A percentile compares a stretch with the other conserved stretches of the same genome.
These are phyloP conservation scores for Dryobota labecula DNA, from an alignment of 2,888 invertebrate species.

Conservation along the genomic window DNA sequence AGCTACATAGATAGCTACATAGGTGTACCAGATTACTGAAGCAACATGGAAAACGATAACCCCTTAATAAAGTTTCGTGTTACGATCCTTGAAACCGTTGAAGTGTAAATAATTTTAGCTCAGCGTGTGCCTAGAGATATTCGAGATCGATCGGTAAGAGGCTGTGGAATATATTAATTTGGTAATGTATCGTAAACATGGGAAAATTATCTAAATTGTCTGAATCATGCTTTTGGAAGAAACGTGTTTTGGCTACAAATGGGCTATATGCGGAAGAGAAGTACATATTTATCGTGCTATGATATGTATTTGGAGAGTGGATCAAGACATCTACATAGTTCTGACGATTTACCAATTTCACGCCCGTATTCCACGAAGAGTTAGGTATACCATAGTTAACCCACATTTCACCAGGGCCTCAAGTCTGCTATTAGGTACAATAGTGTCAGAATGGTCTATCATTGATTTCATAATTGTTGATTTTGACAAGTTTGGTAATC, in stretches of 20 bases:
- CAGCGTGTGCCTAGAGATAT: slow-evolving; percentile 54
- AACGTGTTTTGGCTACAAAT: slow-evolving; percentile 11
- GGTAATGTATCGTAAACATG: slow-evolving; percentile 44
- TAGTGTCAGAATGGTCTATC: no score
- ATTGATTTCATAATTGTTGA: no score
- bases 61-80: slow-evolving; percentile 61
- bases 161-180: slow-evolving; percentile 49
- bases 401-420: no score
- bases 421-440: no score
- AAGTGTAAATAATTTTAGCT: slow-evolving; percentile 61
- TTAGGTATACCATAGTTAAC: no score
- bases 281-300: not conserved
- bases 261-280: not conserved
- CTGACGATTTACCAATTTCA: not conserved
- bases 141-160: slow-evolving; percentile 50
- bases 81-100: slow-evolving; percentile 65
- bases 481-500: no score
- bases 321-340: not conserved
- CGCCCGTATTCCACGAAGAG: no score
- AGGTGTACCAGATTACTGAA: slow-evolving; percentile 29
- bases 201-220: slow-evolving; percentile 29
- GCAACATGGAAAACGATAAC: slow-evolving; percentile 49
- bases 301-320: no score
- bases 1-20: slow-evolving; percentile 3
- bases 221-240: not conserved